phyloP scores from a whole-genome alignment of 2,888 invertebrate species.

The Philopedon plagiatum region DNA sequence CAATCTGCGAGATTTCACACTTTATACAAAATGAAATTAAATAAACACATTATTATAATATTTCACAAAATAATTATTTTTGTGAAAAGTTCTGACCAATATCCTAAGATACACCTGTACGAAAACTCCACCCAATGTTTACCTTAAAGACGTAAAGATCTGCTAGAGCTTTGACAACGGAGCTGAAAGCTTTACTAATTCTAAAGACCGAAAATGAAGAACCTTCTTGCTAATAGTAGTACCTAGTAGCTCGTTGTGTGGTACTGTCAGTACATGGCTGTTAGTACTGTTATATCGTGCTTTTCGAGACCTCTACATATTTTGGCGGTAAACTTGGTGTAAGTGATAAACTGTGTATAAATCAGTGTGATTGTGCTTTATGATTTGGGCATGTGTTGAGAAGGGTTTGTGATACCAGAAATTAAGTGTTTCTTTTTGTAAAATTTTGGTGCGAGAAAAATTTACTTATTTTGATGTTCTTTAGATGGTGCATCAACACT shows the following conservation, averaged over 20 bases:
- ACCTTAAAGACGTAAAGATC: constrained; percentile 45
- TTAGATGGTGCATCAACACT: too few relatives aligned
- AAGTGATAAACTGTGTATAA: too few relatives aligned
- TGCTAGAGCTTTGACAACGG: constrained; percentile 43
- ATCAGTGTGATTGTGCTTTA: not conserved
- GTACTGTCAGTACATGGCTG: constrained; percentile 37
- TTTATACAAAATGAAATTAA: not conserved
- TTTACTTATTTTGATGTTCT: too few relatives aligned
- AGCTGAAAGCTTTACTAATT: constrained; percentile 43
- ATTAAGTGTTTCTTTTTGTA: too few relatives aligned
- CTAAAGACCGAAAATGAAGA: constrained; percentile 42
- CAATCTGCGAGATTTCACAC: too few relatives aligned
- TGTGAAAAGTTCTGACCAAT: too few relatives aligned
- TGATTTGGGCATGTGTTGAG: too few relatives aligned
- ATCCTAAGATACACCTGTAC: constrained; percentile 7
- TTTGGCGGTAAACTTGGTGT: not conserved
- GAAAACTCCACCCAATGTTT: constrained; percentile 38
- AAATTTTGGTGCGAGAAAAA: too few relatives aligned
- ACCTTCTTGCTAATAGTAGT: constrained; percentile 45
- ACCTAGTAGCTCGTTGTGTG: constrained; percentile 48
- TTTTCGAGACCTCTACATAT: not conserved
- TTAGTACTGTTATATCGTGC: not conserved
- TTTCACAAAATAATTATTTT: too few relatives aligned
- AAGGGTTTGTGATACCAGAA: too few relatives aligned
- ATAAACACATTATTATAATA: not conserved